A percentile compares a stretch with the other conserved stretches of the same genome.
Evolutionary conservation across 2,797 vertebrate species (phyloP).

Genomic region (Peromyscus nudipes): DNA sequence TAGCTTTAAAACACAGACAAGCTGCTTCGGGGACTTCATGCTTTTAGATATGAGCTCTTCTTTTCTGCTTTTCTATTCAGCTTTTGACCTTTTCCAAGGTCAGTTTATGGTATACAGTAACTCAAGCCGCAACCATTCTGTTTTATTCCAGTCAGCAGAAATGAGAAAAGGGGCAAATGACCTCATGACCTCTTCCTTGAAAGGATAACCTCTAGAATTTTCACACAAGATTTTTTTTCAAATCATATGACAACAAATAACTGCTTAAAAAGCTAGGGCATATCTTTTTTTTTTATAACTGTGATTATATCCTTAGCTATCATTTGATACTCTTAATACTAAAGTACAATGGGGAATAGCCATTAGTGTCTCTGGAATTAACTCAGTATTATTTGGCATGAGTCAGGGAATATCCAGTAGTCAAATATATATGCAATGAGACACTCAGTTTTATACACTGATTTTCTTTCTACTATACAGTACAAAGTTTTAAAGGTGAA

Average conservation of each 20-base stretch:
- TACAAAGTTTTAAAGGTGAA: background rate
- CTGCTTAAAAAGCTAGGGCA: background rate
- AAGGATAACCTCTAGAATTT: background rate
- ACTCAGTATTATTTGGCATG: background rate
- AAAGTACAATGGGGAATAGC: background rate
- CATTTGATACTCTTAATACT: background rate
- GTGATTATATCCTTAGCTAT: background rate
- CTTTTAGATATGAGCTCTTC: background rate
- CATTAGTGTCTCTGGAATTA: background rate
- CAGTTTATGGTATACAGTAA: background rate
- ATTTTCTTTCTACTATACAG: background rate
- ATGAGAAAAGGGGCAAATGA: background rate
- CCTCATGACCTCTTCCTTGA: background rate
- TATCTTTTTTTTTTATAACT: background rate
- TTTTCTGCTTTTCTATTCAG: background rate
- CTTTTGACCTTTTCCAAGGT: slow-evolving; percentile 11
- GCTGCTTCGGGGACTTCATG: background rate
- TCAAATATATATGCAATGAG: background rate
- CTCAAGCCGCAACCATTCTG: background rate
- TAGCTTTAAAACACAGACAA: background rate
- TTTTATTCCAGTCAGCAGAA: background rate
- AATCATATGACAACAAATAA: background rate
- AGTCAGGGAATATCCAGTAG: background rate
- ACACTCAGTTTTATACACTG: background rate
- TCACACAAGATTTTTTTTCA: background rate